phyloP scores from a whole-genome alignment of 37 sponge, comb jelly and placozoan genomes.

The Chondrilla cf. caribensis region DNA sequence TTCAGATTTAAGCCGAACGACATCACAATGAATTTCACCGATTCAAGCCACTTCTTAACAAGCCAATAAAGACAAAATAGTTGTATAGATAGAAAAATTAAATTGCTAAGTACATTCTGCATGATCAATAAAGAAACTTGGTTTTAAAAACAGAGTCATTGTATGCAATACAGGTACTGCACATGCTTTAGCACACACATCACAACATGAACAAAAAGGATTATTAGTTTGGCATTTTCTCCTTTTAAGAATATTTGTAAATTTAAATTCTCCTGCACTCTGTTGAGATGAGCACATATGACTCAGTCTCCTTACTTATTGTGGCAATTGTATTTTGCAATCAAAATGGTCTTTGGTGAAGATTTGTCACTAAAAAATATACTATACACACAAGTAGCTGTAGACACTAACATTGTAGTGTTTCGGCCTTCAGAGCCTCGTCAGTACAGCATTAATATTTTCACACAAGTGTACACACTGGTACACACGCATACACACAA shows the following conservation, averaged over 20 bases:
- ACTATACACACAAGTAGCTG: no score
- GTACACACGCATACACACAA: no score
- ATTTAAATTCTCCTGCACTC: neutral
- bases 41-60: conserved; percentile 23
- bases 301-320: neutral
- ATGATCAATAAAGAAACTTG: conserved; percentile 29
- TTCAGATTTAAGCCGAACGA: no score
- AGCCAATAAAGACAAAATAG: conserved; percentile 10
- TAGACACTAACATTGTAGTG: no score
- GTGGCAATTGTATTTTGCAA: conserved; percentile 20
- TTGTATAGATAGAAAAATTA: conserved; percentile 2
- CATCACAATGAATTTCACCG: neutral
- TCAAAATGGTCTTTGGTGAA: conserved; percentile 5
- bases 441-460: no score
- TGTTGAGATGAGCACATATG: conserved; percentile 5
- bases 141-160: conserved; percentile 27
- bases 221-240: conserved; percentile 11
- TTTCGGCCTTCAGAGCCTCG: no score
- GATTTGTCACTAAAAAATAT: conserved; percentile 13
- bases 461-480: no score
- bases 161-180: neutral
- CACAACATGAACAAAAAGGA: conserved; percentile 14
- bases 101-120: conserved; percentile 24
- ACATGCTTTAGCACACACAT: conserved; percentile 18
- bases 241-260: conserved; percentile 16